These are phyloP conservation scores for Drosophila ercepeae DNA, from an alignment of 1,140 invertebrate genomes.

Conservation along the genomic window DNA sequence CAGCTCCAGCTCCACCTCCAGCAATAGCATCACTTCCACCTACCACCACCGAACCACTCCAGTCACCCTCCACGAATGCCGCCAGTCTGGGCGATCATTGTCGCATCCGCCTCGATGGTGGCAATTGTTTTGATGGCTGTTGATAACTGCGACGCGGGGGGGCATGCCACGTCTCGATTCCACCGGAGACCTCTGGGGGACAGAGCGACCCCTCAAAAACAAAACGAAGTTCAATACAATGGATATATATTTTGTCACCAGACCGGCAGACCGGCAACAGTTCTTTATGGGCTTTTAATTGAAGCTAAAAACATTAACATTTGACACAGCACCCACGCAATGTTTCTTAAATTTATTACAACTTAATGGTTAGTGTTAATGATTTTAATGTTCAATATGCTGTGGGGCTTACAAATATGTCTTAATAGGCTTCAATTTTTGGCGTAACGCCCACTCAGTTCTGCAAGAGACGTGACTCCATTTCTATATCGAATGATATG, in stretches of 20 bases:
- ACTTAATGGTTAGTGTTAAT: conserved; percentile 69
- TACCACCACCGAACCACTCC: conserved; percentile 1
- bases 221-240: conserved; percentile 67
- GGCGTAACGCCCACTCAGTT: conserved; percentile 32
- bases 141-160: conserved; percentile 66
- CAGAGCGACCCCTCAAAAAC: conserved; percentile 29
- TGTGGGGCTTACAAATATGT: conserved; percentile 49
- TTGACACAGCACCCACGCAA: conserved; percentile 52
- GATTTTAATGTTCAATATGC: conserved; percentile 9
- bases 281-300: conserved; percentile 74
- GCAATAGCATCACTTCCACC: not conserved
- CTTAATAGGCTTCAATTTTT: conserved; percentile 45
- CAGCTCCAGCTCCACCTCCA: not conserved
- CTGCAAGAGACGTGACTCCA: conserved; percentile 22
- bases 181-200: conserved; percentile 37
- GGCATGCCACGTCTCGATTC: conserved; percentile 21
- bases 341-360: conserved; percentile 66
- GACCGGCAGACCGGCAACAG: conserved; percentile 55
- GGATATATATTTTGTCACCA: conserved; percentile 69
- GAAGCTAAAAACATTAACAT: conserved; percentile 48
- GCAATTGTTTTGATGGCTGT: conserved; percentile 76
- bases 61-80: not conserved
- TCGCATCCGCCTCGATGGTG: conserved; percentile 62
- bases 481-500: conserved; percentile 14
- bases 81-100: conserved; percentile 27